phyloP scores from a whole-genome alignment of 2,113 vertebrate species.

The Sinosuthora webbiana region DNA sequence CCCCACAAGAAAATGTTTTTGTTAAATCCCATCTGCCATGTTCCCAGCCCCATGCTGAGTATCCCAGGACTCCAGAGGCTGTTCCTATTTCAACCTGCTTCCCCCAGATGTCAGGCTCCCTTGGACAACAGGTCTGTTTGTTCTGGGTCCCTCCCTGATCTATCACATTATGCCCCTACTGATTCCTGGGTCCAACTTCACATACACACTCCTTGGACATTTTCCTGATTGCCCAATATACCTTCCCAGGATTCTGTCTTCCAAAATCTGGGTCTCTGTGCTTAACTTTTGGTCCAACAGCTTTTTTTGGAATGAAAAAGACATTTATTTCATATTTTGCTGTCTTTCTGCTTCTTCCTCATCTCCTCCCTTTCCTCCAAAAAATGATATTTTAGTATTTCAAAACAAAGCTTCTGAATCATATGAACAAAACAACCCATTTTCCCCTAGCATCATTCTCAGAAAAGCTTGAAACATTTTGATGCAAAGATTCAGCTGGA shows the following conservation, averaged over 20 bases:
- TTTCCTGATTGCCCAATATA: background rate
- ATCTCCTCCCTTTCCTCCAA: background rate
- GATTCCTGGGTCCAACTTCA: background rate
- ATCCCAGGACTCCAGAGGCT: background rate
- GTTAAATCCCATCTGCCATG: background rate
- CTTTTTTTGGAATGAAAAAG: background rate
- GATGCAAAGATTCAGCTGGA: constrained; percentile 36
- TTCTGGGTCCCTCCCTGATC: background rate
- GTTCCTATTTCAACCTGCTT: background rate
- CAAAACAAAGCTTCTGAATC: background rate
- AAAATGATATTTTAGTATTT: background rate
- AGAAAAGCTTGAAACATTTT: constrained; percentile 7
- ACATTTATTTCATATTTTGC: background rate
- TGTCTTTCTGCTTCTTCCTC: background rate
- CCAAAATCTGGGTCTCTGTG: background rate
- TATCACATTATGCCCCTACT: background rate
- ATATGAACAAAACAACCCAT: background rate
- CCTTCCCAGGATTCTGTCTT: background rate
- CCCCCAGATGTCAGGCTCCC: background rate
- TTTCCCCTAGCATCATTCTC: background rate
- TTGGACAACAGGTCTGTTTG: background rate
- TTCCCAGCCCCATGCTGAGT: background rate
- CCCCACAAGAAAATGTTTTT: rapidly evolving
- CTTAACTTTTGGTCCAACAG: background rate
- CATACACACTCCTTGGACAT: background rate